Evolutionary conservation across 2,113 vertebrate species (phyloP).

Genomic region (Myodes glareolus): DNA sequence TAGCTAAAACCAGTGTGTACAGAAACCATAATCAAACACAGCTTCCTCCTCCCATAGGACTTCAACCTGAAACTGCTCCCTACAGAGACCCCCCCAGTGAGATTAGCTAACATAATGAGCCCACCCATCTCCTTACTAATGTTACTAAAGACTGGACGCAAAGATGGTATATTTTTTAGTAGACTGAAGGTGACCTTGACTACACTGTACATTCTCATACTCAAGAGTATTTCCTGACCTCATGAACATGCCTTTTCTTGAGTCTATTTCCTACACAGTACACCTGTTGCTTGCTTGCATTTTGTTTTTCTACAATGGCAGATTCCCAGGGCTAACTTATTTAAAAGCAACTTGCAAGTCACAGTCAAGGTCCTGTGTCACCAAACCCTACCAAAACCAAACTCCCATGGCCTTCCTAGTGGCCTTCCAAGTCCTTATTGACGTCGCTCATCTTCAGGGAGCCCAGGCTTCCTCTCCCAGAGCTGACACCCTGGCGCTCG

Average conservation of each 20-base stretch:
- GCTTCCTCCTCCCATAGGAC: not conserved
- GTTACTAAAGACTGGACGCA: not conserved
- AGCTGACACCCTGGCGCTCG: not conserved
- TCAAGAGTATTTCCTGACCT: not conserved
- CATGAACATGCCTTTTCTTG: not conserved
- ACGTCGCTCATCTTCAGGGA: not conserved
- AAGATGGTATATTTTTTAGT: not conserved
- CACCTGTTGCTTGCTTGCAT: too few species aligned
- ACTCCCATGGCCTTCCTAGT: not conserved
- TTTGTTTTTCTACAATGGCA: not conserved
- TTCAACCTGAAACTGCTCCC: not conserved
- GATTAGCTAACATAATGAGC: not conserved
- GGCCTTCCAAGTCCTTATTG: not conserved
- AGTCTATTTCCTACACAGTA: not conserved
- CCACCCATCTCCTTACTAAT: not conserved
- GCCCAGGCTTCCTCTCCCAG: not conserved
- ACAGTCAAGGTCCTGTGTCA: not conserved
- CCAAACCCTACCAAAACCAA: too few species aligned
- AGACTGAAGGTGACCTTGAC: not conserved
- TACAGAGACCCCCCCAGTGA: not conserved
- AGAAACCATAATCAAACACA: not conserved
- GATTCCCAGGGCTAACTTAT: not conserved
- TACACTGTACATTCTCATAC: not conserved
- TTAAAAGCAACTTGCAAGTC: not conserved
- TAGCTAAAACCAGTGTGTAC: not conserved